Evolutionary conservation across 2,797 vertebrate genomes (phyloP).

Genomic region (Sebastes cheni): DNA sequence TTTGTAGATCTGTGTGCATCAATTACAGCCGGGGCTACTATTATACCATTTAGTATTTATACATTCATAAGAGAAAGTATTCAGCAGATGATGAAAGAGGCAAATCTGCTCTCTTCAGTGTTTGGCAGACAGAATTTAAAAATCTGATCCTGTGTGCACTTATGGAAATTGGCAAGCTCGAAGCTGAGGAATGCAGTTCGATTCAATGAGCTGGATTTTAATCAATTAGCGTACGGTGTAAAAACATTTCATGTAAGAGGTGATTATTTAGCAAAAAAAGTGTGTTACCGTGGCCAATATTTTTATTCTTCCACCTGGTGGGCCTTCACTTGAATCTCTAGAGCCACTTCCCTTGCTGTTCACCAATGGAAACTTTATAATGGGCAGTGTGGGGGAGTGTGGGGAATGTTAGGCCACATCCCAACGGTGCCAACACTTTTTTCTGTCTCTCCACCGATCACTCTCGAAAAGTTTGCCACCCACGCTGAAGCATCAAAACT

Average conservation of each 20-base stretch:
- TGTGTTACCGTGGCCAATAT: not conserved
- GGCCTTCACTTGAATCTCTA: not conserved
- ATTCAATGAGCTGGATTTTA: conserved; percentile 24
- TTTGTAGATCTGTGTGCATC: conserved; percentile 42
- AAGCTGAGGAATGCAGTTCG: not conserved
- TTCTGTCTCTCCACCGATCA: conserved; percentile 1
- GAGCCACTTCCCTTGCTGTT: not conserved
- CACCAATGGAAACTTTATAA: not conserved
- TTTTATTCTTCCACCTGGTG: not conserved
- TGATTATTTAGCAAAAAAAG: not conserved
- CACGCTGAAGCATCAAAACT: not conserved
- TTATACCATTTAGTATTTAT: conserved; percentile 45
- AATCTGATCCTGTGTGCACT: conserved; percentile 26
- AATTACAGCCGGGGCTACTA: conserved; percentile 26
- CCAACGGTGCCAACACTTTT: conserved; percentile 3
- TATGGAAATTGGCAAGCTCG: conserved; percentile 33
- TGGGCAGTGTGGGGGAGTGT: conserved; percentile 3
- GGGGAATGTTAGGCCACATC: not conserved
- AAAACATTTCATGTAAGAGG: not conserved
- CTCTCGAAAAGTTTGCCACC: conserved; percentile 14
- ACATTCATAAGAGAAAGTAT: conserved; percentile 29
- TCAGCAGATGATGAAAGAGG: conserved; percentile 34
- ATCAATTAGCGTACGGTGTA: conserved; percentile 3
- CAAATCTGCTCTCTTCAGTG: conserved; percentile 18
- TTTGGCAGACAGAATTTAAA: conserved; percentile 26